phyloP scores from a whole-genome alignment of 2,888 invertebrate genomes.

The Pantelozetes paolii region DNA sequence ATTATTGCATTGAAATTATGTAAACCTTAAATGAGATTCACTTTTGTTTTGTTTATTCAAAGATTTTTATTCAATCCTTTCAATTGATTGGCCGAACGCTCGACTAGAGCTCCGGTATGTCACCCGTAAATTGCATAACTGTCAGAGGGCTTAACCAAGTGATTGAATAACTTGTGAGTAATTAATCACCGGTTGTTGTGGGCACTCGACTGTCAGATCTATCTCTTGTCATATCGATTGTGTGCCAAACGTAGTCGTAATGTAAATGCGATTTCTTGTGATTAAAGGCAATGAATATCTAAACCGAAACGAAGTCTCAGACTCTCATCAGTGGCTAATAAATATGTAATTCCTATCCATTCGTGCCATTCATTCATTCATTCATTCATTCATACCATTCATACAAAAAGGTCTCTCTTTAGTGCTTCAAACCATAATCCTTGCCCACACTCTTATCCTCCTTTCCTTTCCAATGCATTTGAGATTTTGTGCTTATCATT shows the following conservation, averaged over 20 bases:
- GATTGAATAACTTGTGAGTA: not conserved
- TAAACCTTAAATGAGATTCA: not conserved
- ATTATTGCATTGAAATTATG: not conserved
- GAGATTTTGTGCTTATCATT: not conserved
- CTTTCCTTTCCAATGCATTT: not conserved
- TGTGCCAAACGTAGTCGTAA: not conserved
- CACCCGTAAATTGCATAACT: not conserved
- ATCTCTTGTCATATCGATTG: not conserved
- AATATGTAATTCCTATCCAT: not conserved
- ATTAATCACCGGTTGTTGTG: not conserved
- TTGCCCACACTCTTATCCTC: conserved; percentile 1
- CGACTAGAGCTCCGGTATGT: not conserved
- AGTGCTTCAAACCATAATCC: not conserved
- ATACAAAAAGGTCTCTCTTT: not conserved
- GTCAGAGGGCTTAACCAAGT: not conserved
- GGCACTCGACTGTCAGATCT: not conserved
- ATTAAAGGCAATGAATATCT: not conserved
- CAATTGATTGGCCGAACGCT: not conserved
- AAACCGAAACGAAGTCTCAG: not conserved
- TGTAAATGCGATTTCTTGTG: not conserved
- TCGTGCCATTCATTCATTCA: too few relatives aligned
- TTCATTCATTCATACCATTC: not conserved
- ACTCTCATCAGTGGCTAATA: not conserved
- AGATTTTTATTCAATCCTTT: not conserved
- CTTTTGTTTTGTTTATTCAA: not conserved